Percentiles rank a stretch among this genome's conserved stretches.
Evolutionary conservation across 2,888 invertebrate species (phyloP).

Genomic region (Cataglyphis cursor): DNA sequence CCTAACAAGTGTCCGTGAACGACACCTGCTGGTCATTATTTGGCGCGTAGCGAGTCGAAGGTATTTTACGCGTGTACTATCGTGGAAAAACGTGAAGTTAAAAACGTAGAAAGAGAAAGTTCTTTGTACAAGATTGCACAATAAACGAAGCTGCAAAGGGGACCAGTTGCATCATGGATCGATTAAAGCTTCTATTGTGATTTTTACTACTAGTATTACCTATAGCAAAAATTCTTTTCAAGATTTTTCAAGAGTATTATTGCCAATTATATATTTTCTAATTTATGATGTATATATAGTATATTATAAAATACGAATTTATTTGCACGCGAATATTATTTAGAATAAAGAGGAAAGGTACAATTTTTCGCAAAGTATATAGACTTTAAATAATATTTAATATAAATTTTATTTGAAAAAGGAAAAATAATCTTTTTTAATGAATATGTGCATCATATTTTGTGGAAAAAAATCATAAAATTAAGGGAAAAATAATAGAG

Average conservation of each 20-base stretch:
- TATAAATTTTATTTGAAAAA: background rate
- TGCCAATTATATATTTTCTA: conserved; percentile 10
- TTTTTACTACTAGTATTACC: background rate
- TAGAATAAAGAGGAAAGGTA: background rate
- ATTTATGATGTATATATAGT: background rate
- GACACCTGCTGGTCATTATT: conserved; percentile 66
- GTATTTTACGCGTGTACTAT: conserved; percentile 28
- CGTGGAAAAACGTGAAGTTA: conserved; percentile 51
- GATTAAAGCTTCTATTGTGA: conserved; percentile 43
- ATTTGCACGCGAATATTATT: background rate
- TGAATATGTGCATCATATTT: background rate
- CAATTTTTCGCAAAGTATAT: background rate
- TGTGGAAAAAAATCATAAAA: background rate
- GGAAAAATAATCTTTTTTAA: background rate
- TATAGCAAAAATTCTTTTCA: background rate
- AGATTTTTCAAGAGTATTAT: background rate
- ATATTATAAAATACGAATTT: background rate
- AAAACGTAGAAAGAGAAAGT: conserved; percentile 29
- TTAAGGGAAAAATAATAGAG: conserved; percentile 24
- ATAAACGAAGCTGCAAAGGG: conserved; percentile 20
- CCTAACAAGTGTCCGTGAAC: conserved; percentile 55
- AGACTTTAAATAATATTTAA: background rate
- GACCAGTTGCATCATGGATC: conserved; percentile 45
- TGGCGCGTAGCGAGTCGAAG: conserved; percentile 61
- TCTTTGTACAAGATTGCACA: conserved; percentile 39